Conservation (phyloP, 2,797 vertebrate genomes). For the Carapus acus region DNA sequence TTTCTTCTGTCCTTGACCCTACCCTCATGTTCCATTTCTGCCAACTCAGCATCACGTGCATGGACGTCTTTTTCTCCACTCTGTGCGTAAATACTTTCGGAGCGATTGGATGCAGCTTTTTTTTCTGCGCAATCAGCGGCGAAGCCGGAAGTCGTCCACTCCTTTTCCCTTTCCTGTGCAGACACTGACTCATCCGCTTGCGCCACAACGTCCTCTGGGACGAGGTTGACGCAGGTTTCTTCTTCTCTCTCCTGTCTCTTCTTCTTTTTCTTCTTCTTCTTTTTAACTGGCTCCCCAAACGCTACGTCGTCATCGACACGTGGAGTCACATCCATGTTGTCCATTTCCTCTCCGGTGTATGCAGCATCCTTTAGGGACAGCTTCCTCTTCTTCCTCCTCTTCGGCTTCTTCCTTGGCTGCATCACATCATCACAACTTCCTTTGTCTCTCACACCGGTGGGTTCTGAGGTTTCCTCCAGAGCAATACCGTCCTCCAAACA, state of each 20-base stretch:
- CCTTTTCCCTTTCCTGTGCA: slow-evolving; percentile 30
- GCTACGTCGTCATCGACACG: background rate
- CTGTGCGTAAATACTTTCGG: background rate
- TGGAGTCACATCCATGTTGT: background rate
- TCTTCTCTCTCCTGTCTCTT: slow-evolving; percentile 37
- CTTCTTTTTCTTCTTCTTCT: slow-evolving; percentile 41
- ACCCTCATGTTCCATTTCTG: slow-evolving; percentile 7
- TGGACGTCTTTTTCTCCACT: slow-evolving; percentile 3
- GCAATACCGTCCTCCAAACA: background rate
- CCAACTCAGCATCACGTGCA: slow-evolving; percentile 8
- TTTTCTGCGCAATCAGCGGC: slow-evolving; percentile 49
- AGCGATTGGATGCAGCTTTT: background rate
- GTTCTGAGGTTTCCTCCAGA: too few species aligned
- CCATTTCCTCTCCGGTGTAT: slow-evolving; percentile 4
- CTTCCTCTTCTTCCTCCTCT: slow-evolving; percentile 33
- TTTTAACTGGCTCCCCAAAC: slow-evolving; percentile 8
- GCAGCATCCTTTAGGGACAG: background rate
- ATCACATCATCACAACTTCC: background rate
- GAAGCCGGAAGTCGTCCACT: slow-evolving; percentile 41
- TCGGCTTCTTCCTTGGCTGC: slow-evolving; percentile 25
- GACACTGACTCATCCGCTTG: slow-evolving; percentile 20
- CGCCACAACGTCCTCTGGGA: background rate
- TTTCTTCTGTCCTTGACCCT: slow-evolving; percentile 27
- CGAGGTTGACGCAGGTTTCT: background rate
- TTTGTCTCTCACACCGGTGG: too few species aligned